Evolutionary conservation across 2,797 vertebrate species (phyloP).

Genomic region (Danio aesculapii): DNA sequence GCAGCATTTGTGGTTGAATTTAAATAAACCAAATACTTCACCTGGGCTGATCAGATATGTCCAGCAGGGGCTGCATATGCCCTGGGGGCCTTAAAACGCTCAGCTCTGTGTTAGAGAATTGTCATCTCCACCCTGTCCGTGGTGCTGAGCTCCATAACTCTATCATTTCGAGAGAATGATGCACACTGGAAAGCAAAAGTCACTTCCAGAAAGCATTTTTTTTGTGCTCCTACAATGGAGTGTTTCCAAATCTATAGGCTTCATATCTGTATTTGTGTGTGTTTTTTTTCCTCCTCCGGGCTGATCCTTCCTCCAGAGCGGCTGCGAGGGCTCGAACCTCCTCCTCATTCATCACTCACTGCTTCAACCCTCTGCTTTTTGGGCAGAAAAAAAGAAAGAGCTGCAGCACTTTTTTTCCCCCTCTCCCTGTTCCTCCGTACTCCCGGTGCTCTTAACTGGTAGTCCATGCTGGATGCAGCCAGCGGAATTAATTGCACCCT

Average conservation of each 20-base stretch:
- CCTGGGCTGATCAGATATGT: too few relatives aligned
- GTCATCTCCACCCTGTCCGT: neutral
- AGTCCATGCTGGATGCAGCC: constrained; percentile 97
- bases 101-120: too few relatives aligned
- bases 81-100: neutral
- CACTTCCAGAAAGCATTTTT: neutral
- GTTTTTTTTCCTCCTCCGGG: constrained; percentile 62
- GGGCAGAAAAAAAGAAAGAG: constrained; percentile 59
- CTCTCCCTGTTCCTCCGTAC: constrained; percentile 57
- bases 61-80: too few relatives aligned
- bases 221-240: constrained; percentile 1
- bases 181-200: neutral
- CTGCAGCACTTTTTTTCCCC: constrained; percentile 75
- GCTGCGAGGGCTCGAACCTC: constrained; percentile 86
- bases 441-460: constrained; percentile 78
- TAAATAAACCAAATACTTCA: too few relatives aligned
- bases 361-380: constrained; percentile 94
- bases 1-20: too few relatives aligned
- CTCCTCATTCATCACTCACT: constrained; percentile 97
- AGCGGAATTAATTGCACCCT: constrained; percentile 99
- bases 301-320: constrained; percentile 79
- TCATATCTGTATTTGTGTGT: constrained; percentile 33
- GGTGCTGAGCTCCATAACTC: constrained; percentile 7
- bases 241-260: constrained; percentile 25
- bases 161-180: neutral